These are phyloP conservation scores for Lamprologus tigripictilis DNA, from an alignment of 2,113 vertebrate species.

Conservation along the genomic window DNA sequence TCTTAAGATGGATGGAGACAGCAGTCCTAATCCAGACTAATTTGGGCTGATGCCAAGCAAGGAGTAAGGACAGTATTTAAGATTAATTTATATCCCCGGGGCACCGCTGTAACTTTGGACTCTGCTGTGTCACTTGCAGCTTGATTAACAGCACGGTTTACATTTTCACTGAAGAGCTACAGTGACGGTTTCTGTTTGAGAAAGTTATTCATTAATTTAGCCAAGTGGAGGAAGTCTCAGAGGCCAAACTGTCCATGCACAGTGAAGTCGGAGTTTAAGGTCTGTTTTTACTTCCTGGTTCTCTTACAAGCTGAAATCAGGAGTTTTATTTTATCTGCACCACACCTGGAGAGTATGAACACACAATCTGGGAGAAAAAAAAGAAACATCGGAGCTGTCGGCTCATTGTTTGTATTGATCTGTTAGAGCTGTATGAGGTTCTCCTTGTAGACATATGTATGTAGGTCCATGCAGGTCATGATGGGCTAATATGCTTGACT, in stretches of 20 bases:
- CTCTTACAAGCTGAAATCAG: neutral
- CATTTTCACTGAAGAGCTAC: neutral
- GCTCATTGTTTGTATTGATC: neutral
- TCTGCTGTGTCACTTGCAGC: neutral
- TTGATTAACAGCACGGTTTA: neutral
- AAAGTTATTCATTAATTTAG: neutral
- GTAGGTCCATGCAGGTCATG: neutral
- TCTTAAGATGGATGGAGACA: neutral
- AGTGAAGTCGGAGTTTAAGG: neutral
- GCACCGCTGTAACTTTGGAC: neutral
- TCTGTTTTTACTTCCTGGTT: neutral
- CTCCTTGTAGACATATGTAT: neutral
- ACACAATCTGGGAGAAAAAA: neutral
- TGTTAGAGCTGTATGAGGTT: neutral
- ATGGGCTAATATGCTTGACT: neutral
- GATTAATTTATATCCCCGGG: neutral
- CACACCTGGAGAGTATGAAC: neutral
- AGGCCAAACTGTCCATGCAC: neutral
- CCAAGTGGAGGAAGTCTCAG: neutral
- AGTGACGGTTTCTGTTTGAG: neutral
- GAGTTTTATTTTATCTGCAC: neutral
- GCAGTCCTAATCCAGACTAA: neutral
- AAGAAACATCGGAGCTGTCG: neutral
- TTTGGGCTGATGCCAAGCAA: neutral
- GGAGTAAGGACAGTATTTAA: neutral